Base-by-base conservation (phyloP, 2,888 invertebrate genomes). In the Cerastis leucographa region DNA sequence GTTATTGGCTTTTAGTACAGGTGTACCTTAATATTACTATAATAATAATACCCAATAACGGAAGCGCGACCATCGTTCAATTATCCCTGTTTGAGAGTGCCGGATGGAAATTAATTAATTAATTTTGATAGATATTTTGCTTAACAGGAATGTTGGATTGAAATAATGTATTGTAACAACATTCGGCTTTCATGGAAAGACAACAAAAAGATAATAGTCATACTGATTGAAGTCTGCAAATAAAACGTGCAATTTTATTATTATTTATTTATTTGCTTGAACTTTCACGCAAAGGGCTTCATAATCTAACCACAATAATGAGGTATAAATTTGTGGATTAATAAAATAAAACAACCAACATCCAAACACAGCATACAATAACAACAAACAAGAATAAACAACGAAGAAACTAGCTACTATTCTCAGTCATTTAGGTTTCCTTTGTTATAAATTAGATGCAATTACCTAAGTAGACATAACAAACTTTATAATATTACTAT, bases 31-130 rank as follows among this genome's bases (percentile, higher is more conserved):
- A 74, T 42, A 44, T 46, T 68, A 14, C 65, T 35, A n/a, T 46
- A 22, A n/a, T 54, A 17, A 25, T 44, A 0, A 46, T 14, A 59
- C 19, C 44, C 42, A 66, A n/a, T 65, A 76, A 29, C 17, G 22
- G 40, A n/a, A 65, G 17, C 6, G 25, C 17, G 29, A 35, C 49
- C 35, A 76, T 67, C 42, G 44, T 25, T 67, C 51, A 76, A 44
- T 76, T 76, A 76, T 35, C 29, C 35, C n/a, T 17, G 12, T 51
- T 25, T 22, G 25, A 42, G 59, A 76, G 29, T 25, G 49, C 40
- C 22, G 17, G 2, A 51, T 61, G 51, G 17, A 2, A 44, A 35
- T 67, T 22, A 44, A 61, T 42, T 0, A 0, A 65, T 59, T 59
- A 12, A 67, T 77, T 44, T 42, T 44, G 35, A 67, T 35, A 6